These are phyloP conservation scores for Sesamia inferens DNA, from an alignment of 2,888 invertebrate genomes.

Conservation along the genomic window DNA sequence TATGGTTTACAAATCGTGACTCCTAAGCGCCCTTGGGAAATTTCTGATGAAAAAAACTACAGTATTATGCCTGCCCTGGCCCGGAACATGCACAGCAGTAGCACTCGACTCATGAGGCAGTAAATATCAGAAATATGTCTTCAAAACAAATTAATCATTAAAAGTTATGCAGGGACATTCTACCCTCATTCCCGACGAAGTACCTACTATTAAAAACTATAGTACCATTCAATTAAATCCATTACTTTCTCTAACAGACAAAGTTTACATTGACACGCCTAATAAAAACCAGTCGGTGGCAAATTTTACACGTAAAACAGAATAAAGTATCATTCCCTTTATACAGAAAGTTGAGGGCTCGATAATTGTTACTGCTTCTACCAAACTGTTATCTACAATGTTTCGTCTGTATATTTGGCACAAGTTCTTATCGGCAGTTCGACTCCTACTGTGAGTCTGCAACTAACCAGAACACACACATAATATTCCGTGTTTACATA, in stretches of 20 bases:
- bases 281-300: slow-evolving; percentile 59
- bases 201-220: not conserved
- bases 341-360: slow-evolving; percentile 69
- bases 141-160: too few species aligned
- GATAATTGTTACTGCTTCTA: slow-evolving; percentile 67
- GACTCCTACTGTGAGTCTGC: slow-evolving; percentile 40
- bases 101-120: not conserved
- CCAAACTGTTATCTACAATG: slow-evolving; percentile 68
- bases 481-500: slow-evolving; percentile 52
- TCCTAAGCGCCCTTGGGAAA: not conserved
- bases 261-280: slow-evolving; percentile 14
- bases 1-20: too few species aligned
- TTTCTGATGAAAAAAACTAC: not conserved
- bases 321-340: slow-evolving; percentile 71
- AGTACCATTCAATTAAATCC: not conserved
- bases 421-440: slow-evolving; percentile 65
- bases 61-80: too few species aligned
- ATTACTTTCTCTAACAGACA: slow-evolving; percentile 2
- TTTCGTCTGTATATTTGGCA: slow-evolving; percentile 61
- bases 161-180: not conserved
- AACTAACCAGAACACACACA: slow-evolving; percentile 41
- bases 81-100: not conserved
- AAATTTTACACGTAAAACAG: slow-evolving; percentile 54
- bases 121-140: not conserved
- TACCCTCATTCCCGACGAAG: not conserved